These are phyloP conservation scores for Oryzias celebensis DNA, from an alignment of 2,113 vertebrate genomes.

Conservation along the genomic window DNA sequence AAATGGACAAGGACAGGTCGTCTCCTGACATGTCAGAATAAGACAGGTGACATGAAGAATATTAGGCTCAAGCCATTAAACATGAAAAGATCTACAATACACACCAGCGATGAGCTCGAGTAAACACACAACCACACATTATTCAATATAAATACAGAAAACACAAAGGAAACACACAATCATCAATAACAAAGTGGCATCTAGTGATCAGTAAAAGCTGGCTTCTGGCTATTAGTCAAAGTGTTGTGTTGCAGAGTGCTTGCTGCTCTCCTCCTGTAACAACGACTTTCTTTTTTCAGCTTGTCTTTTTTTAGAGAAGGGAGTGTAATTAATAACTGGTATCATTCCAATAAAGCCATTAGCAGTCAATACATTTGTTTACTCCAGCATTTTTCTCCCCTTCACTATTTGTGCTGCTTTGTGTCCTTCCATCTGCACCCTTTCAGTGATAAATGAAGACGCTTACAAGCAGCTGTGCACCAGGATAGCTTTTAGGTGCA, in stretches of 20 bases:
- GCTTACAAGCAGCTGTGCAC: conserved; percentile 50
- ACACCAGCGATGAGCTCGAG: not conserved
- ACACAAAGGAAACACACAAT: conserved; percentile 5
- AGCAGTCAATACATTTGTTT: conserved; percentile 54
- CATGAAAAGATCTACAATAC: conserved; percentile 43
- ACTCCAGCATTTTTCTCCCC: conserved; percentile 29
- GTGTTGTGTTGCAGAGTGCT: conserved; percentile 64
- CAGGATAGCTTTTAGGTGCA: conserved; percentile 46
- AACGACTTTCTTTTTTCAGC: conserved; percentile 37
- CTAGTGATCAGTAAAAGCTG: conserved; percentile 66
- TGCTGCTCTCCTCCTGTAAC: conserved; percentile 56
- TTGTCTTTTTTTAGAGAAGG: conserved; percentile 48
- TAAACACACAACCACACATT: conserved; percentile 2
- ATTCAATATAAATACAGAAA: not conserved
- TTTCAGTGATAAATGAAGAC: conserved; percentile 51
- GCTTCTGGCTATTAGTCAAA: conserved; percentile 64
- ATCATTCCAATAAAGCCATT: conserved; percentile 78
- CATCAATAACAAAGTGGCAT: conserved; percentile 61
- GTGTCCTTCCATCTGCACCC: conserved; percentile 3
- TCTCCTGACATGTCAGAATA: conserved; percentile 20
- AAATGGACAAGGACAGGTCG: conserved; percentile 43
- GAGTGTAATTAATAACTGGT: conserved; percentile 73
- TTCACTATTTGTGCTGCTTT: not conserved
- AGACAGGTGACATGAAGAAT: conserved; percentile 34
- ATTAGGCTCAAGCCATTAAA: conserved; percentile 52